Conservation (phyloP, 1,140 invertebrate species). For the Ooceraea biroi region DNA sequence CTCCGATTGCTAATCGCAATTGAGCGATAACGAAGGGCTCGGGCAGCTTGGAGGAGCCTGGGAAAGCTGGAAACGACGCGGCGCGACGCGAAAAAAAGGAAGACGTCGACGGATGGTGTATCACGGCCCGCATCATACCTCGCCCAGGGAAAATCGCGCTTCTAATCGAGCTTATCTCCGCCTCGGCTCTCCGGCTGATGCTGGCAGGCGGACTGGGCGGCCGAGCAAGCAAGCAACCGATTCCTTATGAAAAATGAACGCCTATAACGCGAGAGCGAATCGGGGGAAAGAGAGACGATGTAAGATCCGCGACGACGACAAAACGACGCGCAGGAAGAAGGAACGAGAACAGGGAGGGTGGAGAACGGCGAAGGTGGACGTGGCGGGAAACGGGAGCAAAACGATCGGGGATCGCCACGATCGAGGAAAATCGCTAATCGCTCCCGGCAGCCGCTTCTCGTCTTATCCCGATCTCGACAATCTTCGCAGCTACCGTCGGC, state of each 20-base stretch:
- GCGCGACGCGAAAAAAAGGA: conserved; percentile 24
- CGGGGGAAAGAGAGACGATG: not conserved
- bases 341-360: not conserved
- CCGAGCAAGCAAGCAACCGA: not conserved
- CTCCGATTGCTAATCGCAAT: conserved; percentile 25
- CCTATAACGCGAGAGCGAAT: conserved; percentile 28
- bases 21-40: conserved; percentile 26
- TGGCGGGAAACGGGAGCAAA: conserved; percentile 40
- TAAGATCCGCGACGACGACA: conserved; percentile 16
- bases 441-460: not conserved
- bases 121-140: conserved; percentile 38
- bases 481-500: not conserved
- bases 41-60: not conserved
- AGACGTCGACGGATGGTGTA: not conserved
- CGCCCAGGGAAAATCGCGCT: conserved; percentile 43
- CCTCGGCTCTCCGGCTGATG: not conserved
- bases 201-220: not conserved
- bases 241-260: conserved; percentile 50
- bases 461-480: not conserved
- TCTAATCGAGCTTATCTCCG: conserved; percentile 57
- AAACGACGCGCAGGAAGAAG: conserved; percentile 20
- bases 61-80: conserved; percentile 20
- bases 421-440: conserved; percentile 48
- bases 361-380: not conserved
- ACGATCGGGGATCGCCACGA: conserved; percentile 16